phyloP scores from a whole-genome alignment of 2,797 vertebrate species.

The Gymnopithys bicolor region DNA sequence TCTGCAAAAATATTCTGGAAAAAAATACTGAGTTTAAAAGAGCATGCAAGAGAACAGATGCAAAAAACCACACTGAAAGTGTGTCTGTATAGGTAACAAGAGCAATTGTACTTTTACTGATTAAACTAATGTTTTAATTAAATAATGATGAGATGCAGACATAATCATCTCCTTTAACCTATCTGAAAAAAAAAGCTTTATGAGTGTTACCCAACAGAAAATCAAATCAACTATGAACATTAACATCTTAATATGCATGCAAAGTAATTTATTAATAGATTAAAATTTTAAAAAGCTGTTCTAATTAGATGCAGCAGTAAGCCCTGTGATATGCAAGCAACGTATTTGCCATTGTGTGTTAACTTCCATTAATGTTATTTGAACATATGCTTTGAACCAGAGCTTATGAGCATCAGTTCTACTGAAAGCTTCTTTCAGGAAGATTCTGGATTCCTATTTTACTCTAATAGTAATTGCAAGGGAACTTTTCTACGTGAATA shows the following conservation, averaged over 20 bases:
- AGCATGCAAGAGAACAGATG: not conserved
- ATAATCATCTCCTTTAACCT: not conserved
- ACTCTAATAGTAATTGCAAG: not conserved
- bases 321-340: not conserved
- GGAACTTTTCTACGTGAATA: not conserved
- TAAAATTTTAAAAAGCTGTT: not conserved
- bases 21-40: not conserved
- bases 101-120: not conserved
- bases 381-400: not conserved
- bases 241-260: slow-evolving; percentile 16
- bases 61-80: not conserved
- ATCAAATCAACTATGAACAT: not conserved
- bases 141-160: not conserved
- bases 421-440: slow-evolving; percentile 17
- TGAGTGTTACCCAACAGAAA: not conserved
- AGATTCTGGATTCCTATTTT: not conserved
- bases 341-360: not conserved
- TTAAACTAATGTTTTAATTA: not conserved
- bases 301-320: not conserved
- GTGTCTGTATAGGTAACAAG: not conserved
- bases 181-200: not conserved
- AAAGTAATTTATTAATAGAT: slow-evolving; percentile 1
- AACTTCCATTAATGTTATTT: slow-evolving; percentile 1
- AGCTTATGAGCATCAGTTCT: slow-evolving; percentile 27
- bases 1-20: not conserved